These are phyloP conservation scores for Plutella xylostella DNA, from an alignment of 2,888 invertebrate genomes.

Conservation along the genomic window DNA sequence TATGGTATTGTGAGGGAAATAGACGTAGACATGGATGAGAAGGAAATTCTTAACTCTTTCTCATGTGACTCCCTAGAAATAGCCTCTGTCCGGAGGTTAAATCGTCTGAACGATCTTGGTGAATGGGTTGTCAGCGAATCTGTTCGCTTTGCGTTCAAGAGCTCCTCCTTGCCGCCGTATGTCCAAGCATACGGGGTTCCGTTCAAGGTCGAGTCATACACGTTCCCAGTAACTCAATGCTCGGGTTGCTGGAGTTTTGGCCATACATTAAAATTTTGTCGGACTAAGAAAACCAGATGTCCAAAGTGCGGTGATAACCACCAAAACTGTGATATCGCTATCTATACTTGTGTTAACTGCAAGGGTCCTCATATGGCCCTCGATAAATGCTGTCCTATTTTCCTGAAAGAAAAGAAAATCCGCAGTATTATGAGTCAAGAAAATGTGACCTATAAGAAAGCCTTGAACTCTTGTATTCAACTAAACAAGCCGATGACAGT, in stretches of 20 bases:
- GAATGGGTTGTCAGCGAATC: background rate
- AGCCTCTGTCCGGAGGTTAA: background rate
- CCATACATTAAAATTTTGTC: background rate
- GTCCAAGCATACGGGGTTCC: background rate
- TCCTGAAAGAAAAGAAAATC: no score
- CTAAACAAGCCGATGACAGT: no score
- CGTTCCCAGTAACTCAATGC: background rate
- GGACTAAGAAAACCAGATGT: no score
- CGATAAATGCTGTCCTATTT: no score
- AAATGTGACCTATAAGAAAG: no score
- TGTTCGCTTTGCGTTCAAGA: background rate
- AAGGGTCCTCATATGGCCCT: no score
- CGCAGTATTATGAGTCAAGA: no score
- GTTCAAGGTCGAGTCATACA: background rate
- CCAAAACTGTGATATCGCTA: no score
- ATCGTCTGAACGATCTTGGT: background rate
- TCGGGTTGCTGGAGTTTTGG: background rate
- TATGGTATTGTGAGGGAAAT: background rate
- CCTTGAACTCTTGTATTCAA: no score
- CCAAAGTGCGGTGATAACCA: no score
- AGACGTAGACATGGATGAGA: background rate
- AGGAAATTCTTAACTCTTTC: background rate
- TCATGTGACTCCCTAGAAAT: background rate
- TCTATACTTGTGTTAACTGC: no score
- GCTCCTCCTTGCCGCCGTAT: background rate